Evolutionary conservation across 2,888 invertebrate species (phyloP).

Genomic region (Oxyteleia sp.): DNA sequence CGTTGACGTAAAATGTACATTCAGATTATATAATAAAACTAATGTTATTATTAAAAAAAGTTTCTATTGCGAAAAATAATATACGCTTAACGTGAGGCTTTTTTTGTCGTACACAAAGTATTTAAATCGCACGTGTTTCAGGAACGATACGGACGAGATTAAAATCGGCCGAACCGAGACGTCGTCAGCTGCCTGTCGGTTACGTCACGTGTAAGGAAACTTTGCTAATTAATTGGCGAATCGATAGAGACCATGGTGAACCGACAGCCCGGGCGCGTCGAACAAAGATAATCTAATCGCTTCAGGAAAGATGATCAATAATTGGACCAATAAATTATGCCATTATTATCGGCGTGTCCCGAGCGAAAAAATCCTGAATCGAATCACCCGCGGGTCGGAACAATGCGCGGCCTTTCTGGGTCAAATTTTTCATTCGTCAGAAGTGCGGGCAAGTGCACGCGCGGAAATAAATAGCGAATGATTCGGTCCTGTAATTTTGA

Average conservation of each 20-base stretch:
- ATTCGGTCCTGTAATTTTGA: slow-evolving; percentile 76
- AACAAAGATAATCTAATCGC: slow-evolving; percentile 72
- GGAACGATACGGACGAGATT: slow-evolving; percentile 56
- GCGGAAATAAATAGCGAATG: slow-evolving; percentile 49
- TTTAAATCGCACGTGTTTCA: slow-evolving; percentile 60
- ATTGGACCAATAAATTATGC: slow-evolving; percentile 65
- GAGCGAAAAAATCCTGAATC: background rate
- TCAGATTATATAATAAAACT: too few species aligned
- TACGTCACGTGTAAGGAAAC: slow-evolving; percentile 73
- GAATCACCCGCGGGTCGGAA: background rate
- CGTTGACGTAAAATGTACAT: too few species aligned
- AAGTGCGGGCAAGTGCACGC: background rate
- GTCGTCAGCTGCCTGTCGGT: slow-evolving; percentile 70
- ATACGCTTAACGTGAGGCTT: background rate
- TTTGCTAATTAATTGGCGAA: slow-evolving; percentile 73
- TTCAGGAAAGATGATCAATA: slow-evolving; percentile 67
- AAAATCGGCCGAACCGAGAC: slow-evolving; percentile 65
- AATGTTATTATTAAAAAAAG: too few species aligned
- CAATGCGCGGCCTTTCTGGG: too few species aligned
- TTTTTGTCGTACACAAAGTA: slow-evolving; percentile 39
- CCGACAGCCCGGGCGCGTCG: slow-evolving; percentile 63
- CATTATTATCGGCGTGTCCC: slow-evolving; percentile 33
- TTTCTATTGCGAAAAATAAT: slow-evolving; percentile 6
- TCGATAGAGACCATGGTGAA: slow-evolving; percentile 72
- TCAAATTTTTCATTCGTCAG: slow-evolving; percentile 27